Evolutionary conservation across 1,140 invertebrate species (phyloP), one percentile per base, ranked within the genome.

Genomic region (Zaprionus kolodkinae): DNA sequence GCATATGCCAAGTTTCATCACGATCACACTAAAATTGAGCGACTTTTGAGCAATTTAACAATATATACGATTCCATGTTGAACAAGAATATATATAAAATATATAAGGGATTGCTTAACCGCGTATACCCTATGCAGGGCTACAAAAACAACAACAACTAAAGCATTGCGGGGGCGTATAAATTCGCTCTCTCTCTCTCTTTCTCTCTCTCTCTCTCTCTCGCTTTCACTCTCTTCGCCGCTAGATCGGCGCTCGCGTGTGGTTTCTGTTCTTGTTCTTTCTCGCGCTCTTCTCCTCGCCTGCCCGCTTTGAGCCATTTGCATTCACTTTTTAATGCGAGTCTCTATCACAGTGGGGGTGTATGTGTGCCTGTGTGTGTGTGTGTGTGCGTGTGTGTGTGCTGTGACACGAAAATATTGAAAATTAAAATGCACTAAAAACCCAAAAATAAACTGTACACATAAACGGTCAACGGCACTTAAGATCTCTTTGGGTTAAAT

Each of bases 141-240:
- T n/a, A n/a, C 12, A 13, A n/a, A 43, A 9, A 52, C 27, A 36
- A 35, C 40, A 15, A 52, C 36, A 30, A 30, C 3, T 30, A 30
- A 30, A 30, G 59, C 79, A 63, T 63, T 88, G 83, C 83, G 83
- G 83, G 84, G 83, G 83, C 83, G 83, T 21, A 21, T 21, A 21
- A 21, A 21, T 88, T 88, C 45, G 79, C 72, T 72, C 76, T 72
- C 33, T 25, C 73, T 59, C 62, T 67, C 35, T 48, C 57, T 61
- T 21, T 36, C 21, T 25, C 56, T 27, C 12, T 13, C 17, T 50
- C 60, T 48, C 25, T 36, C 25, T 61, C 25, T 43, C 21, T 43
- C 13, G 36, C 40, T 45, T 45, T 45, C 40, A 45, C 40, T 17
- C 45, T 50, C 45, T 50, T 50, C 11, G 45, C 45, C 27, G 27